A percentile compares a stretch with the other conserved stretches of the same genome.
These are phyloP conservation scores for Picathartes gymnocephalus DNA, from an alignment of 2,113 vertebrate species.

Conservation along the genomic window DNA sequence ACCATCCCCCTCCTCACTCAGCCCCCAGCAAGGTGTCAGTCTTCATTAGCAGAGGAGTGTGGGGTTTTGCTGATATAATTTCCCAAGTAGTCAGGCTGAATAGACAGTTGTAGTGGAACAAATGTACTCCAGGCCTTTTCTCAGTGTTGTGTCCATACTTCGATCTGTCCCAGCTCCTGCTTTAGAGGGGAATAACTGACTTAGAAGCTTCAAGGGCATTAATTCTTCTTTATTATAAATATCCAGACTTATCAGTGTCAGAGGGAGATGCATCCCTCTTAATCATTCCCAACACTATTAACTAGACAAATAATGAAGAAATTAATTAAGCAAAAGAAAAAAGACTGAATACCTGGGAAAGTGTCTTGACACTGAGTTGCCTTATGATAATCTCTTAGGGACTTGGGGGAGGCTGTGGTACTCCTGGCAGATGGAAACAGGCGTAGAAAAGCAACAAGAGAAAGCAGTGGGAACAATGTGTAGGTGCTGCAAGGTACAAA, in stretches of 20 bases:
- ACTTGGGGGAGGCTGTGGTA: neutral
- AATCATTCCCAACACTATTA: neutral
- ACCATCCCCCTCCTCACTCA: neutral
- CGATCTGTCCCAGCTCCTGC: neutral
- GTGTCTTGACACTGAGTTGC: neutral
- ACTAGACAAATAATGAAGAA: constrained; percentile 1
- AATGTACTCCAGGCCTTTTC: neutral
- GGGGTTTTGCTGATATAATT: neutral
- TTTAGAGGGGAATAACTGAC: neutral
- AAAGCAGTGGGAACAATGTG: neutral
- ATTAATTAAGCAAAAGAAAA: constrained; percentile 18
- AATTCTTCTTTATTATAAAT: neutral
- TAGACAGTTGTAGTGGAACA: neutral
- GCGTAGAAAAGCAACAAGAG: neutral
- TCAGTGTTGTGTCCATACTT: neutral
- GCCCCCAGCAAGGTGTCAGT: neutral
- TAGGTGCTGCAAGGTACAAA: neutral
- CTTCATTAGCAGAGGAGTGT: neutral
- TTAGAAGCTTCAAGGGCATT: neutral
- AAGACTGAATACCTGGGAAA: neutral
- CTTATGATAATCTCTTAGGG: neutral
- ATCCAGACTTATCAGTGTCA: neutral
- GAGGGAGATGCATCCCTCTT: neutral
- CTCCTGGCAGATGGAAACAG: neutral
- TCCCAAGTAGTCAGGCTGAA: neutral